These are phyloP conservation scores for Scartelaos histophorus DNA, from an alignment of 2,113 vertebrate genomes.

Conservation along the genomic window DNA sequence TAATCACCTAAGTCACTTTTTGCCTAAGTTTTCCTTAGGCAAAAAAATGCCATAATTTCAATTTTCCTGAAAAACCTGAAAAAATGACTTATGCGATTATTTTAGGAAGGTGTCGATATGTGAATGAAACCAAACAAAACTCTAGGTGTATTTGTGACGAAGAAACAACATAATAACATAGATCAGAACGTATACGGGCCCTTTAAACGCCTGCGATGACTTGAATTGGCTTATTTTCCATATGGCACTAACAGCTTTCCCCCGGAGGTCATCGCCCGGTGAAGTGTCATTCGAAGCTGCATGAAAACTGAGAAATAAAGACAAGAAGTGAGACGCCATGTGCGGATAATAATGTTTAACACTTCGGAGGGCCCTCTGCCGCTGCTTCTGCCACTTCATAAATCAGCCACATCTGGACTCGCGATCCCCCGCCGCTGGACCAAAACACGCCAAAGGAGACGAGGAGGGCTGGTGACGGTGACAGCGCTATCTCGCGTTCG, in stretches of 20 bases:
- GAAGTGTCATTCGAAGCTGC: conserved; percentile 19
- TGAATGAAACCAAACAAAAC: too few species aligned
- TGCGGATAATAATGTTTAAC: conserved; percentile 10
- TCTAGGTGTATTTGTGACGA: too few species aligned
- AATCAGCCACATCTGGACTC: conserved; percentile 67
- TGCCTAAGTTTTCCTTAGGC: too few species aligned
- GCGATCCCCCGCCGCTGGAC: conserved; percentile 43
- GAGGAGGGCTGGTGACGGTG: neutral
- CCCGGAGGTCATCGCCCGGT: conserved; percentile 37
- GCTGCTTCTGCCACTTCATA: conserved; percentile 42
- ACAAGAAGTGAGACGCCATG: conserved; percentile 9
- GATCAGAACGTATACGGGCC: too few species aligned
- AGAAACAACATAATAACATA: too few species aligned
- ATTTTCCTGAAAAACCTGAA: too few species aligned
- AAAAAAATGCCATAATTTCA: too few species aligned
- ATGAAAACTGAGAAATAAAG: conserved; percentile 6
- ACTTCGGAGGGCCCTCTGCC: neutral
- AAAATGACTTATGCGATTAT: too few species aligned
- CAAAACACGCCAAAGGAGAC: conserved; percentile 16
- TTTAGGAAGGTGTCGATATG: too few species aligned
- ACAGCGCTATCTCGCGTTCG: conserved; percentile 16
- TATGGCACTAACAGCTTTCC: conserved; percentile 25
- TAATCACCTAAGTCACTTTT: too few species aligned
- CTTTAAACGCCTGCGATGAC: neutral
- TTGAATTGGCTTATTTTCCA: conserved; percentile 9